Evolutionary conservation across 2,888 invertebrate species (phyloP), one percentile per base, ranked within the genome.

Genomic region (Gandaritis pyraliata): DNA sequence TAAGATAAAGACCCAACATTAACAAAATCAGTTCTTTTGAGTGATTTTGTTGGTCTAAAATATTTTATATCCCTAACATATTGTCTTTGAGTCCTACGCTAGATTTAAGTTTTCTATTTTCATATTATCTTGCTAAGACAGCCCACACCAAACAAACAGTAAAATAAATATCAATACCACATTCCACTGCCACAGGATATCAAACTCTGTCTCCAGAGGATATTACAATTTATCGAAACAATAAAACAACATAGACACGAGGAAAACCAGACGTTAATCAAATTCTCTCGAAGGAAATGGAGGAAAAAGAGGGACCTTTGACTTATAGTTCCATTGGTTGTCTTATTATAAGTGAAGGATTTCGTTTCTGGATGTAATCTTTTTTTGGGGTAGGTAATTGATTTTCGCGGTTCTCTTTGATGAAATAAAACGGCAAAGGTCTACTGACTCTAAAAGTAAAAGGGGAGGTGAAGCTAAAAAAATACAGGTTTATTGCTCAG

Each of bases 211-310:
- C 68, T 60, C 65, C 60, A 50, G 53, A 61, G 71, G 65, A 69
- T 66, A 71, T 72, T 66, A 70, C 68, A 69, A 68, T 70, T 70
- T 69, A 70, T 68, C 64, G 61, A 68, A 69, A 66, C 71, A 68
- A 70, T 72, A 70, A 69, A 68, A 70, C 58, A 61, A 63, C 64
- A 61, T 33, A 59, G 58, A 65, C 52, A 69, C 39, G 61, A 66
- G 60, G 65, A 68, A 67, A 66, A 66, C 63, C 57, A 54, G 66
- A 61, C 67, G 67, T 71, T 67, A 69, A 69, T 69, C 65, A 69
- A 67, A 71, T 69, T 63, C 62, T 52, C 58, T 52, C 57, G n/a
- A 13, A 58, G 61, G 61, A 53, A 61, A 64, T 65, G 58, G 56
- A 58, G 58, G 52, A 53, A 57, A 45, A 58, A 54, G 48, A 18